Evolutionary conservation across 2,888 invertebrate genomes (phyloP).

Genomic region (Orgyia antiqua): DNA sequence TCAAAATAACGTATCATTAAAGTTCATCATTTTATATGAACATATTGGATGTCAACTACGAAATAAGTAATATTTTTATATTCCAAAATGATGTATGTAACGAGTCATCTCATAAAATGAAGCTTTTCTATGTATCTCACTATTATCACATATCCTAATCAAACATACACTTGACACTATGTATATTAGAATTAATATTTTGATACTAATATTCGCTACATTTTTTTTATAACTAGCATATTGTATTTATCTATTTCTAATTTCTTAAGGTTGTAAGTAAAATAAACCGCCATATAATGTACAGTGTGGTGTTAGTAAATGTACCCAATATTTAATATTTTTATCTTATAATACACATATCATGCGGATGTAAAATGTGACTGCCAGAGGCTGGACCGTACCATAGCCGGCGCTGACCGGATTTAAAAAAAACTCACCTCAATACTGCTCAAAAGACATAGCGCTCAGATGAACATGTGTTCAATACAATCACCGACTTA

Average conservation of each 20-base stretch:
- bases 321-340: conserved; percentile 65
- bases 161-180: conserved; percentile 58
- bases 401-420: conserved; percentile 40
- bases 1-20: conserved; percentile 43
- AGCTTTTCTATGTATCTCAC: conserved; percentile 61
- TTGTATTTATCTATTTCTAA: conserved; percentile 55
- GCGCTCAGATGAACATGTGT: conserved; percentile 38
- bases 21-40: conserved; percentile 27
- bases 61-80: conserved; percentile 68
- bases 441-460: conserved; percentile 48
- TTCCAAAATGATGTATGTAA: conserved; percentile 47
- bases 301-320: conserved; percentile 64
- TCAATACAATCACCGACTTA: conserved; percentile 42
- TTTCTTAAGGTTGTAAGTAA: conserved; percentile 63
- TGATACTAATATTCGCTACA: conserved; percentile 74
- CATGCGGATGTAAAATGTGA: conserved; percentile 64
- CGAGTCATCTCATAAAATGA: conserved; percentile 40
- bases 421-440: conserved; percentile 34
- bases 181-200: conserved; percentile 69
- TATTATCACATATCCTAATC: conserved; percentile 73
- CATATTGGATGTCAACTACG: conserved; percentile 41
- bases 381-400: conserved; percentile 58
- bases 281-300: conserved; percentile 62
- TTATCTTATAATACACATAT: conserved; percentile 72
- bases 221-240: conserved; percentile 55